phyloP scores from a whole-genome alignment of 1,140 invertebrate genomes.

The Pogonomyrmex barbatus region DNA sequence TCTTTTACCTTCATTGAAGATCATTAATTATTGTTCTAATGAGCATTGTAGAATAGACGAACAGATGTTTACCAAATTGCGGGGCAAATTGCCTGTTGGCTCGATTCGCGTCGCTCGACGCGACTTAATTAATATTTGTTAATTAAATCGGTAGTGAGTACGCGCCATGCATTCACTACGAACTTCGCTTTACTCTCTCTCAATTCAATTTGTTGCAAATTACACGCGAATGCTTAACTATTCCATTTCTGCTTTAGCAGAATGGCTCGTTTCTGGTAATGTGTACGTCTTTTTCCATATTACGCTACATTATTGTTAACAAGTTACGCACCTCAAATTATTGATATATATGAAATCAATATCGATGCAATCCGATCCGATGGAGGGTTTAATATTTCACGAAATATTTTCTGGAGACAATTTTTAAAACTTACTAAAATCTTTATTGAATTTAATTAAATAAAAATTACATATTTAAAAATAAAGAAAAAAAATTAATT shows the following conservation, averaged over 20 bases:
- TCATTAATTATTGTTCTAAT: slow-evolving; percentile 50
- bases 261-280: slow-evolving; percentile 22
- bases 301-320: not conserved
- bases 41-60: slow-evolving; percentile 49
- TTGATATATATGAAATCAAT: not conserved
- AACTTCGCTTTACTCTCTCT: slow-evolving; percentile 41
- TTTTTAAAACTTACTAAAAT: not conserved
- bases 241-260: slow-evolving; percentile 37
- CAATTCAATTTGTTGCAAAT: slow-evolving; percentile 61
- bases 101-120: slow-evolving; percentile 40
- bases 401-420: not conserved
- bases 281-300: slow-evolving; percentile 24
- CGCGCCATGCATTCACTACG: not conserved
- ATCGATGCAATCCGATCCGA: not conserved
- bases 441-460: not conserved
- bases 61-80: slow-evolving; percentile 52
- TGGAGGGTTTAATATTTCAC: not conserved
- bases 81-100: slow-evolving; percentile 45
- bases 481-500: not conserved
- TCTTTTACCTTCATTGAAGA: slow-evolving; percentile 8
- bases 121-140: slow-evolving; percentile 65
- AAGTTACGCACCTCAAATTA: not conserved
- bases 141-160: slow-evolving; percentile 58
- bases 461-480: not conserved
- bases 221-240: slow-evolving; percentile 53